These are phyloP conservation scores for Caenorhabditis wallacei DNA, from an alignment of 2,888 invertebrate genomes.

Conservation along the genomic window DNA sequence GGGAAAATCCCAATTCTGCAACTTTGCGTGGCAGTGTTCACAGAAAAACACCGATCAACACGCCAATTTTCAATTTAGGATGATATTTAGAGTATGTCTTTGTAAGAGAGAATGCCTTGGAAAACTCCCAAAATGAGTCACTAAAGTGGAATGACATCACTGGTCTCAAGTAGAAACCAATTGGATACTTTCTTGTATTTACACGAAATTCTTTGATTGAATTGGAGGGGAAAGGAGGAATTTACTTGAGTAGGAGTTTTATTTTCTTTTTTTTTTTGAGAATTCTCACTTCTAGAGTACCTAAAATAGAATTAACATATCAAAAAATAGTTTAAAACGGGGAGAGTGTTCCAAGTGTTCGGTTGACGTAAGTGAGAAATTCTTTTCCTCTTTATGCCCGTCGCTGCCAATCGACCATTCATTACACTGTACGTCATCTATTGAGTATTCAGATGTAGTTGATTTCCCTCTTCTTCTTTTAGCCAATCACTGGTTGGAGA, in stretches of 20 bases:
- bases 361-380: constrained; percentile 26
- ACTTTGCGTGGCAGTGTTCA: no score
- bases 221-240: no score
- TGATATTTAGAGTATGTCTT: not conserved
- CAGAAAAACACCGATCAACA: no score
- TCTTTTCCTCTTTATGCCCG: not conserved
- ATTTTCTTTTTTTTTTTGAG: no score
- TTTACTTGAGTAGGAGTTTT: no score
- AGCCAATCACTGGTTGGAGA: constrained; percentile 38
- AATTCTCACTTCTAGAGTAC: no score
- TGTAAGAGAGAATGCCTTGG: not conserved
- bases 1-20: no score
- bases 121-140: constrained; percentile 12
- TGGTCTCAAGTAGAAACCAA: not conserved
- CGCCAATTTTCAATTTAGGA: no score
- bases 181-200: not conserved
- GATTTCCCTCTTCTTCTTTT: constrained; percentile 3
- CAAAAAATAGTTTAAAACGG: not conserved
- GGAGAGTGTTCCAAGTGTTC: constrained; percentile 28
- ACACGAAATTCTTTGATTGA: not conserved
- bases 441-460: constrained; percentile 32
- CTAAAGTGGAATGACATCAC: constrained; percentile 24
- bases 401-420: constrained; percentile 3
- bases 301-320: no score
- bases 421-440: constrained; percentile 38